Evolutionary conservation across 2,888 invertebrate genomes (phyloP), one percentile per base, ranked within the genome.

Genomic region (Oscheius onirici): DNA sequence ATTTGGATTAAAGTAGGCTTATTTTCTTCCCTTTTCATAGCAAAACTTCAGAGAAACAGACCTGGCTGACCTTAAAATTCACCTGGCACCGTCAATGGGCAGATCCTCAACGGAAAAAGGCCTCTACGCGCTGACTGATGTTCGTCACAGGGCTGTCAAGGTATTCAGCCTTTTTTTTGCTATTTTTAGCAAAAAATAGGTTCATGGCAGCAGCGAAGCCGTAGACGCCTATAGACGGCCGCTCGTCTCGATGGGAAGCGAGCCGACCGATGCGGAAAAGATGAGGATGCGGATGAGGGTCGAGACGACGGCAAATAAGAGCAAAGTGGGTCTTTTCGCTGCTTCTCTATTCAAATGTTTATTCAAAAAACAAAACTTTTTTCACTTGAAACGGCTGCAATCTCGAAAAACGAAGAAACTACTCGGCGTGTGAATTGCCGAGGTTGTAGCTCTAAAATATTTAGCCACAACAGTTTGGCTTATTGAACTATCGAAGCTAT

Each of bases 271-370:
- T 57, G 76, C 80, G n/a, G 82, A 82, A 63, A 58, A 72, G 49
- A 82, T 80, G 80, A 51, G 80, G 28, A 76, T 83, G 79, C 70
- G 84, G 51, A 84, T 84, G 81, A 73, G 83, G 26, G 82, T 83
- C 2, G 84, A 84, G 73, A 79, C 80, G 22, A 76, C 75, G 1
- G 43, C 58, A 3, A 58, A 44, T 1, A 52, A 20, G 24, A 58
- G 51, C 28, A 65, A 57, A 51, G 70, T 70, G 10, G 13, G 20
- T 68, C 41, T 57, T 57, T 24, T 6, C 24, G 15, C 65, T n/a
- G 11, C n/a, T n/a, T n/a, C n/a, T n/a, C n/a, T n/a, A n/a, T n/a
- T n/a, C n/a, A n/a, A n/a, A n/a, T n/a, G n/a, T n/a, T n/a, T n/a
- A n/a, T n/a, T n/a, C n/a, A n/a, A n/a, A n/a, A n/a, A n/a, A n/a